A percentile compares a stretch with the other conserved stretches of the same genome.
phyloP scores from a whole-genome alignment of 2,113 vertebrate species.

The Melanotaenia duboulayi region DNA sequence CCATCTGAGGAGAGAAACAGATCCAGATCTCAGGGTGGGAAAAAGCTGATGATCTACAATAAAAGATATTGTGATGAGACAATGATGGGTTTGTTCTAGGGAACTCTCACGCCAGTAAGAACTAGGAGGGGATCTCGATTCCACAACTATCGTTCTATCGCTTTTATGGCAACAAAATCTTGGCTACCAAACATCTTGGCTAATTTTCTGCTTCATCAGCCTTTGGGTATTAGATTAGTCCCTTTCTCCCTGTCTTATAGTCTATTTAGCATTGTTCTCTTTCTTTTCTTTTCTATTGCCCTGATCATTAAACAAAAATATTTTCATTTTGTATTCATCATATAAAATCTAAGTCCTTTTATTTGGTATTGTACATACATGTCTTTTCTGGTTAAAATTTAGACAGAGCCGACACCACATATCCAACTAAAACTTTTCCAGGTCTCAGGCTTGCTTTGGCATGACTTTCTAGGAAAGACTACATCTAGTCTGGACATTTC shows the following conservation, averaged over 20 bases:
- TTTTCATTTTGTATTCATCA: background rate
- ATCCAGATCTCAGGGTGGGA: conserved; percentile 19
- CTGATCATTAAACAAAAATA: background rate
- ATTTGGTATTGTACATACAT: too few relatives aligned
- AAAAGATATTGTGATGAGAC: conserved; percentile 38
- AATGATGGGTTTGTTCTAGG: conserved; percentile 33
- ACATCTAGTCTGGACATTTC: conserved; percentile 46
- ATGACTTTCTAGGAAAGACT: conserved; percentile 15
- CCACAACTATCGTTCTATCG: conserved; percentile 3
- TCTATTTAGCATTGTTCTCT: background rate
- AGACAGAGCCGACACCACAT: background rate
- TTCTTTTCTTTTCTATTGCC: background rate
- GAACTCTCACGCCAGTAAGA: conserved; percentile 17
- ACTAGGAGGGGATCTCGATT: conserved; percentile 30
- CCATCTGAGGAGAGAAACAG: conserved; percentile 14
- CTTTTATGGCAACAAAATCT: conserved; percentile 39
- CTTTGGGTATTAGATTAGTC: background rate
- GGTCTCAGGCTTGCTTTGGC: conserved; percentile 41
- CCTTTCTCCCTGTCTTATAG: background rate
- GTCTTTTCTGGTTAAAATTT: too few relatives aligned
- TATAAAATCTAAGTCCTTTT: background rate
- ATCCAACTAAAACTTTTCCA: conserved; percentile 59
- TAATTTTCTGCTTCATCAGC: conserved; percentile 31
- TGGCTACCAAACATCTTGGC: conserved; percentile 1
- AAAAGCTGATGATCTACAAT: conserved; percentile 28